Evolutionary conservation across 2,888 invertebrate species (phyloP).

Genomic region (Heliconius hortense): DNA sequence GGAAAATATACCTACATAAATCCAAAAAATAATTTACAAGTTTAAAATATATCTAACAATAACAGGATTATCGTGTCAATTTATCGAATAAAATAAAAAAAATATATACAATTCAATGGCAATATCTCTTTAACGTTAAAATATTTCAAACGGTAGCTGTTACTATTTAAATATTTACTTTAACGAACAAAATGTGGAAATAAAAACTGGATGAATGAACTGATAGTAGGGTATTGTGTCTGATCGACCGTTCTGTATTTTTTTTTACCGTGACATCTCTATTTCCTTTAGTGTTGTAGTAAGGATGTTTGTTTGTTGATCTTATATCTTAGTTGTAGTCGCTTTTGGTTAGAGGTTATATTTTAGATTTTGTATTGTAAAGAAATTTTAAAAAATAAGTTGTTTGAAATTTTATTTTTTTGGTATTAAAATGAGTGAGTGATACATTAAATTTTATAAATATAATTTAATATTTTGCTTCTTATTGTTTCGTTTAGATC

Average conservation of each 20-base stretch:
- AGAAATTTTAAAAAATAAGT: background rate
- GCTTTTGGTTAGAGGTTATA: background rate
- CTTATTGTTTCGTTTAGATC: no score
- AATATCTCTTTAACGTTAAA: background rate
- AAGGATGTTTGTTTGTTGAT: slow-evolving; percentile 11
- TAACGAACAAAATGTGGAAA: slow-evolving; percentile 13
- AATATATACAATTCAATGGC: background rate
- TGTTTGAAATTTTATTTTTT: background rate
- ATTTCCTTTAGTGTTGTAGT: slow-evolving; percentile 5
- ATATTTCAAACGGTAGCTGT: slow-evolving; percentile 24
- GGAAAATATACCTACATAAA: background rate
- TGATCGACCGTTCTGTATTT: background rate
- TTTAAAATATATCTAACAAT: background rate
- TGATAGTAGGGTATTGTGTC: background rate
- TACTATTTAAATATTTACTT: slow-evolving; percentile 26
- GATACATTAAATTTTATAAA: no score
- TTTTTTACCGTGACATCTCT: slow-evolving; percentile 24
- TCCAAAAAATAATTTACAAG: no score
- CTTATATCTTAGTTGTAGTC: background rate
- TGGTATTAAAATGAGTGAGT: no score
- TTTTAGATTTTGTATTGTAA: background rate
- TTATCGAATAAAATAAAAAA: background rate
- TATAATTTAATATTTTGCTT: no score
- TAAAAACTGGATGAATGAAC: slow-evolving; percentile 18
- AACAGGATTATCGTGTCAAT: slow-evolving; percentile 9